Base-by-base conservation (phyloP, 2,797 vertebrate genomes). In the Esox masquinongy region DNA sequence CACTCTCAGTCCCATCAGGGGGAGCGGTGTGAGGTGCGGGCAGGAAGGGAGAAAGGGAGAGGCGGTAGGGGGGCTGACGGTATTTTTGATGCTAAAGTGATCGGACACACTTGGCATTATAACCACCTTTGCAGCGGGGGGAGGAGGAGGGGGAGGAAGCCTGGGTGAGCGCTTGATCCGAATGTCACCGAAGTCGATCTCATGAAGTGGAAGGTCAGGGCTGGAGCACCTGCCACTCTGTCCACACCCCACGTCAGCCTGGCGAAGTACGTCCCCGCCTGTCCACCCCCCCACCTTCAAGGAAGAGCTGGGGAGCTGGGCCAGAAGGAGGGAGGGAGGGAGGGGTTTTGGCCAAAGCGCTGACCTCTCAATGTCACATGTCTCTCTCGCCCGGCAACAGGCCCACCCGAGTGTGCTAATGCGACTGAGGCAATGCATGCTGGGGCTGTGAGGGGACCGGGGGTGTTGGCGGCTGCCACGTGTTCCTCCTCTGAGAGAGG, bases 181-280 rank as follows among this genome's bases (percentile, higher is more conserved):
- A 95, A 95, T 93, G 91, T 93, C 94, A 94, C 88, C 80, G 86
- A 88, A 90, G 92, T 86, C 84, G 90, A 94, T 94, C 90, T 94
- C 90, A 92, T 91, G 90, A 93, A 94, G 92, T 87, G 90, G 93
- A 93, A 93, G 93, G 93, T 93, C 92, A 90, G 86, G 83, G 85
- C 83, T 76, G 72, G 88, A 88, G 90, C 93, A 94, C 92, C 92
- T 93, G 92, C 89, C 90, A 78, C 88, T 90, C 87, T 39, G 81
- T 83, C 80, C 78, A 80, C 83, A 79, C 83, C 82, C 84, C 17
- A 24, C 82, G 79, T 84, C 84, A 82, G 75, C 69, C 56, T 17
- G 0, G 84, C 76, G 79, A 11, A 53, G 50, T 19, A 53, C 22
- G 22, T 1, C 67, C 80, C 68, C 68, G 22, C 73, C 72, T 53